Conservation (phyloP, 2,113 vertebrate species). For the Bambusicola thoracicus region DNA sequence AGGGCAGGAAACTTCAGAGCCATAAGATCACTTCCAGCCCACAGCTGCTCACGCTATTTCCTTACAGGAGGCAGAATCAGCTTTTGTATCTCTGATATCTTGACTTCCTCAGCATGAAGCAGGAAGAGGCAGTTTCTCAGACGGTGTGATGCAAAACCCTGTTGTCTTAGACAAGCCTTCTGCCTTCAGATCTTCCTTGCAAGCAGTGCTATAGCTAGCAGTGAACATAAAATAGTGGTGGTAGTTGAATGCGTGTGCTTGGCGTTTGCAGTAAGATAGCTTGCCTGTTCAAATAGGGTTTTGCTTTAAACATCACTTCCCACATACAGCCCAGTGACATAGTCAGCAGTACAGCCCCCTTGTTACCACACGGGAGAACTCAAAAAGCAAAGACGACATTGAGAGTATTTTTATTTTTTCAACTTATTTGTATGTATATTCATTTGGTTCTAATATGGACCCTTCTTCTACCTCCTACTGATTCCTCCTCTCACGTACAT, state of each 20-base stretch:
- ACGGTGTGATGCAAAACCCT: neutral
- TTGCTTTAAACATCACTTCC: neutral
- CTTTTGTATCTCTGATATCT: accelerated
- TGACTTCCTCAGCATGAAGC: neutral
- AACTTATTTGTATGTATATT: neutral
- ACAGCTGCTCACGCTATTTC: neutral
- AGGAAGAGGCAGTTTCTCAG: neutral
- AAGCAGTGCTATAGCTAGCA: neutral
- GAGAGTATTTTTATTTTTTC: neutral
- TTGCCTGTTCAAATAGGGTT: neutral
- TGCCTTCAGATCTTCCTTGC: neutral
- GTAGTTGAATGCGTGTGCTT: neutral
- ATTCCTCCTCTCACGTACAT: neutral
- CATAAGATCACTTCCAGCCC: neutral
- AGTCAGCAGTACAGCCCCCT: neutral
- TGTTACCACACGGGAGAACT: neutral
- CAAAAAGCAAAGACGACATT: neutral
- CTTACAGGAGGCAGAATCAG: neutral
- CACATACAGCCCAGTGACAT: neutral
- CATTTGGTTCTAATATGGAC: neutral
- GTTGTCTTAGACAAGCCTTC: neutral
- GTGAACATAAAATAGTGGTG: neutral
- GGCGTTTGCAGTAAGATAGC: neutral
- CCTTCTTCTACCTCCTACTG: neutral
- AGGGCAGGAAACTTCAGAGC: neutral